Evolutionary conservation across 2,888 invertebrate species (phyloP).

Genomic region (Tupiocoris notatus): DNA sequence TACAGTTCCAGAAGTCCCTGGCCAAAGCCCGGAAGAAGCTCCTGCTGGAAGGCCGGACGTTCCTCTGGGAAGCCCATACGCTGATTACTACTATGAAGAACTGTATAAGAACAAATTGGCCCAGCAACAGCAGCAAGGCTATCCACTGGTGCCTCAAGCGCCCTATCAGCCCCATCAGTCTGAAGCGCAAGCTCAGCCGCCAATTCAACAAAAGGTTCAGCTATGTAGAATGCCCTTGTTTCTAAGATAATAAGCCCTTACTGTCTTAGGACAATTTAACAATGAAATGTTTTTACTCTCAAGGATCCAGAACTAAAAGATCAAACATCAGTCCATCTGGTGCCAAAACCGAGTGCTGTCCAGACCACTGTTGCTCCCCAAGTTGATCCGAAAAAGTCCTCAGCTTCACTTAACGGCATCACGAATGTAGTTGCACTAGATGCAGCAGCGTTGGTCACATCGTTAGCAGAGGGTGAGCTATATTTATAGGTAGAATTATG

Average conservation of each 20-base stretch:
- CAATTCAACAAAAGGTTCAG: constrained; percentile 24
- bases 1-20: constrained; percentile 19
- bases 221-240: too few relatives aligned
- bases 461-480: neutral
- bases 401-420: neutral
- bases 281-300: too few relatives aligned
- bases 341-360: neutral
- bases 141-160: neutral
- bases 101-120: constrained; percentile 34
- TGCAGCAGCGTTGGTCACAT: neutral
- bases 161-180: constrained; percentile 5
- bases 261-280: too few relatives aligned
- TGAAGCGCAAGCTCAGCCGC: neutral
- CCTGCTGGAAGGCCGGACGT: constrained; percentile 10
- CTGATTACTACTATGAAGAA: constrained; percentile 49
- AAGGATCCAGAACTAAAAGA: neutral
- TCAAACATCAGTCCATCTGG: neutral
- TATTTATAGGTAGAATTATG: too few relatives aligned
- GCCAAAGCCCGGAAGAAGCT: constrained; percentile 16
- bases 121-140: constrained; percentile 11
- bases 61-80: constrained; percentile 36
- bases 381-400: neutral
- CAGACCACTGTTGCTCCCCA: neutral
- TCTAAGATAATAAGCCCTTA: too few relatives aligned
- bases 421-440: neutral